These are phyloP conservation scores for Hirundo rustica DNA, from an alignment of 2,797 vertebrate species.

Conservation along the genomic window DNA sequence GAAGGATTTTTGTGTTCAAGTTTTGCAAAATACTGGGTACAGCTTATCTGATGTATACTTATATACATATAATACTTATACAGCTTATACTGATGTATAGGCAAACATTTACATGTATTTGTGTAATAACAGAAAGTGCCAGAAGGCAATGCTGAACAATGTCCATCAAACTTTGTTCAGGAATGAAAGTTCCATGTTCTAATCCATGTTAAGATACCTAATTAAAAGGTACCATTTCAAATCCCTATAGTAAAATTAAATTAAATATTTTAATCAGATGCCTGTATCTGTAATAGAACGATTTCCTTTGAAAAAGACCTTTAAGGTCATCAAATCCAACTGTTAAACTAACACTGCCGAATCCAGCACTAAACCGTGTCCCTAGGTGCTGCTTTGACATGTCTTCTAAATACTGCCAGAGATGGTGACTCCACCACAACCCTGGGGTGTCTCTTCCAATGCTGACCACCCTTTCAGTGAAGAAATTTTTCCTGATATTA, in stretches of 20 bases:
- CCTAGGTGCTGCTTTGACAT: fast-evolving
- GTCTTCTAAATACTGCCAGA: neutral
- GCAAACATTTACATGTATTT: neutral
- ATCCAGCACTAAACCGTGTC: neutral
- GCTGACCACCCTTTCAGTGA: neutral
- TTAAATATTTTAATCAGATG: neutral
- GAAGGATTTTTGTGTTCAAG: neutral
- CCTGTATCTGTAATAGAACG: neutral
- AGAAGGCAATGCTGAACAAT: neutral
- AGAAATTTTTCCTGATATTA: neutral
- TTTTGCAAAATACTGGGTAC: neutral
- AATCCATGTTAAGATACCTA: neutral
- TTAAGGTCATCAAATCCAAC: neutral
- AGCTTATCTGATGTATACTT: neutral
- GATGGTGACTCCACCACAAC: neutral
- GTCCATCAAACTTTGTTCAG: neutral
- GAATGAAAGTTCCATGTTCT: neutral
- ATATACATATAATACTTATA: neutral
- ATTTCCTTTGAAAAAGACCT: neutral
- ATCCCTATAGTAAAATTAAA: neutral
- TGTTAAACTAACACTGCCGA: neutral
- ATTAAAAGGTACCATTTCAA: neutral
- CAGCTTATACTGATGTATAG: neutral
- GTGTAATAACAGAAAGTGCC: neutral
- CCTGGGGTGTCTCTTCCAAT: neutral